Percentiles rank a stretch among this genome's conserved stretches.
These are phyloP conservation scores for Aricia agestis DNA, from an alignment of 1,140 invertebrate genomes.

Conservation along the genomic window DNA sequence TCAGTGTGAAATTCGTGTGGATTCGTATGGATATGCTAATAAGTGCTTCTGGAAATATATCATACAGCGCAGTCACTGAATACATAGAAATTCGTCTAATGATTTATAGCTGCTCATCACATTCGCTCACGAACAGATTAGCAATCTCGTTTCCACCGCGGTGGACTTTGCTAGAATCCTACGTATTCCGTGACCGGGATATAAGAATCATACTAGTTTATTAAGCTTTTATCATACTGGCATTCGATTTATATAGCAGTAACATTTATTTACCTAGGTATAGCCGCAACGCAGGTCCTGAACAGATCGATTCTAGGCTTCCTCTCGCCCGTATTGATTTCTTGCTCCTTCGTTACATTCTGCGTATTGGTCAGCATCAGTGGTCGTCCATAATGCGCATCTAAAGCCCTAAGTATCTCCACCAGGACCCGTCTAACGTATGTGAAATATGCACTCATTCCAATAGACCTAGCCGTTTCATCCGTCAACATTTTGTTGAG, in stretches of 20 bases:
- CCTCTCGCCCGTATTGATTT: constrained; percentile 97
- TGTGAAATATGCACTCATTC: constrained; percentile 97
- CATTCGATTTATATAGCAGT: too few species aligned
- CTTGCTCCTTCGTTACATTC: constrained; percentile 97
- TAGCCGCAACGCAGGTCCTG: constrained; percentile 97
- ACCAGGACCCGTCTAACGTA: constrained; percentile 97
- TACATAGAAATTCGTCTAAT: too few species aligned
- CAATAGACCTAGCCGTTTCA: constrained; percentile 95
- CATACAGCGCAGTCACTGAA: too few species aligned
- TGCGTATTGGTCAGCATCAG: constrained; percentile 97
- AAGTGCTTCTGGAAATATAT: too few species aligned
- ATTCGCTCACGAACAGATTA: too few species aligned
- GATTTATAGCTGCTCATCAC: too few species aligned
- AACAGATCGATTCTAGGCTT: constrained; percentile 99
- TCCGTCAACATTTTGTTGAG: constrained; percentile 97
- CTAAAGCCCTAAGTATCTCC: constrained; percentile 96
- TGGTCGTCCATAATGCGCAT: constrained; percentile 95
- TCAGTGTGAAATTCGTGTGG: neutral
- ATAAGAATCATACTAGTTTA: too few species aligned
- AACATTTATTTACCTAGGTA: constrained; percentile 80
- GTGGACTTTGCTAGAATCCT: too few species aligned
- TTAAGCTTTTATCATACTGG: too few species aligned
- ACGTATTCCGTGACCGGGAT: too few species aligned
- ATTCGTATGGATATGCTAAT: neutral
- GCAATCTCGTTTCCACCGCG: too few species aligned